phyloP scores from a whole-genome alignment of 2,797 vertebrate species.

The Amblyraja radiata region DNA sequence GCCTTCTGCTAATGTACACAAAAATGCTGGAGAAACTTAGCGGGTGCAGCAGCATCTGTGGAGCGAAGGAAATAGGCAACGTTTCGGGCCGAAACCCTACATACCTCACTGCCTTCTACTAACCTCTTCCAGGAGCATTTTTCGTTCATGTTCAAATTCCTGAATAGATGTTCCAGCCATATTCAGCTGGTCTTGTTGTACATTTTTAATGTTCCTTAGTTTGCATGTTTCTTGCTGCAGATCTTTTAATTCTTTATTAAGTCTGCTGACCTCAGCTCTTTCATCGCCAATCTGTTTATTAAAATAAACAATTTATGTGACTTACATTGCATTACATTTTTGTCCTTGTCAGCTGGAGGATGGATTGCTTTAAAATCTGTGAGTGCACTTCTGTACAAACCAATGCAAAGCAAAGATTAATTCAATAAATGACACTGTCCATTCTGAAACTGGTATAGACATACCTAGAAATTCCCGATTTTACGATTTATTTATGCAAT shows the following conservation, averaged over 20 bases:
- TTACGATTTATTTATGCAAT: too few relatives aligned
- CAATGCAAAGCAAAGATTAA: not conserved
- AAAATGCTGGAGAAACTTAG: too few relatives aligned
- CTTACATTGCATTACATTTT: not conserved
- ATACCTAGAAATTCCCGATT: not conserved
- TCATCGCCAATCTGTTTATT: constrained; percentile 54
- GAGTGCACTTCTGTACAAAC: not conserved
- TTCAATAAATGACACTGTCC: not conserved
- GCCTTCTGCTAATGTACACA: constrained; percentile 41
- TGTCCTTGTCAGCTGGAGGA: not conserved
- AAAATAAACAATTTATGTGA: constrained; percentile 42
- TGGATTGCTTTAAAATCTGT: not conserved
- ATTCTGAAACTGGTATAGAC: not conserved
- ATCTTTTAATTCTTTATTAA: constrained; percentile 53
- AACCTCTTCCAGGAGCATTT: constrained; percentile 56
- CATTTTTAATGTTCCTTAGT: constrained; percentile 50
- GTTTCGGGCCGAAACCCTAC: too few relatives aligned
- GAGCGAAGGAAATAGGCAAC: too few relatives aligned
- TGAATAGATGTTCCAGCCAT: constrained; percentile 54
- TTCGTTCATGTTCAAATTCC: constrained; percentile 51
- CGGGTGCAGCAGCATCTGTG: too few relatives aligned
- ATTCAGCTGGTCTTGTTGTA: constrained; percentile 53
- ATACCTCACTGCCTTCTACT: not conserved
- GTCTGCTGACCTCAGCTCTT: constrained; percentile 56
- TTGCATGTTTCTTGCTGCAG: constrained; percentile 50